Percentiles rank a stretch among this genome's conserved stretches.
Conservation (phyloP, 2,797 vertebrate genomes). For the Phataginus tricuspis region DNA sequence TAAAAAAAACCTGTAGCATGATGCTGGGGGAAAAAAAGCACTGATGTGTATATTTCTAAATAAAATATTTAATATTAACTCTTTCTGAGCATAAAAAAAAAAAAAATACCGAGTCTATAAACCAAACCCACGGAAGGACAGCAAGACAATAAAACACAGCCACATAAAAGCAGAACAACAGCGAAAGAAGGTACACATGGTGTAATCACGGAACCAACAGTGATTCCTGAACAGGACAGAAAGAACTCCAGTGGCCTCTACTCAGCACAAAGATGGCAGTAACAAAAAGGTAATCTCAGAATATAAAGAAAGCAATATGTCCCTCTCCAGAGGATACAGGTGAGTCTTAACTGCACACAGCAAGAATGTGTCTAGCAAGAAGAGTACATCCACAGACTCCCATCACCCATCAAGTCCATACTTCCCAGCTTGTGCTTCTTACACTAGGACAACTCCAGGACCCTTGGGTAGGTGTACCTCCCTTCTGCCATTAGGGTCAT, state of each 20-base stretch:
- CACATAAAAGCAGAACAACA: slow-evolving; percentile 17
- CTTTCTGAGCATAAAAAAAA: too few relatives aligned
- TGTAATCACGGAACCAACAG: slow-evolving; percentile 7
- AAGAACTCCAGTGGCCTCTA: slow-evolving; percentile 19
- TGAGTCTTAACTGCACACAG: neutral
- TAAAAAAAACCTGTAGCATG: too few relatives aligned
- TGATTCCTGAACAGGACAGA: slow-evolving; percentile 8
- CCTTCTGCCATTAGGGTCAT: neutral
- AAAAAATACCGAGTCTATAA: too few relatives aligned
- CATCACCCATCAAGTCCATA: neutral
- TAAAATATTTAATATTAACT: too few relatives aligned
- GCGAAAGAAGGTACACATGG: neutral
- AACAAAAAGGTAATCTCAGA: slow-evolving; percentile 39
- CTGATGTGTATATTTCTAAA: too few relatives aligned
- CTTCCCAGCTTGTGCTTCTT: neutral
- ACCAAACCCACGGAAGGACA: slow-evolving; percentile 19
- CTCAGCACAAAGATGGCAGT: slow-evolving; percentile 6
- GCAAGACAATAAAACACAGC: slow-evolving; percentile 31
- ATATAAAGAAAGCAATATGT: slow-evolving; percentile 19
- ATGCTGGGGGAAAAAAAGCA: too few relatives aligned
- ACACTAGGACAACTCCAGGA: neutral
- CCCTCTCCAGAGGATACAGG: slow-evolving; percentile 11
- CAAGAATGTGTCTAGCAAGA: slow-evolving; percentile 15
- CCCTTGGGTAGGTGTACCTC: neutral
- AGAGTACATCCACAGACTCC: neutral